Conservation (phyloP, 2,888 invertebrate species). For the Xestoiulus laeticollis region DNA sequence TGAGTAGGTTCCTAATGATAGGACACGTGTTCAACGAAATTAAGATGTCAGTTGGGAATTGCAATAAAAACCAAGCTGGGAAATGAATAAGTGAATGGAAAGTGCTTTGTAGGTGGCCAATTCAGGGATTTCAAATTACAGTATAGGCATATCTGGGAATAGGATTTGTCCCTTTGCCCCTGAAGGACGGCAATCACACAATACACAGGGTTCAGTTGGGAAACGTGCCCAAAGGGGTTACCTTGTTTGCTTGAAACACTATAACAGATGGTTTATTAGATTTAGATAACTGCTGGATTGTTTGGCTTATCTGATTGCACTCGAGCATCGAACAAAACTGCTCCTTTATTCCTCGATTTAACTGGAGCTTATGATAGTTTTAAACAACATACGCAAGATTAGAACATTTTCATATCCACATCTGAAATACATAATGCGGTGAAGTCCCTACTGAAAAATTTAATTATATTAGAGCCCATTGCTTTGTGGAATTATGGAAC, state of each 20-base stretch:
- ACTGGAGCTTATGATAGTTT: too few species aligned
- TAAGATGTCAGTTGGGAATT: neutral
- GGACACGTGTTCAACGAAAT: neutral
- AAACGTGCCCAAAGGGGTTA: neutral
- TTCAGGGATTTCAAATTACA: neutral
- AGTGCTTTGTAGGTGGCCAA: neutral
- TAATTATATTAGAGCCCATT: too few species aligned
- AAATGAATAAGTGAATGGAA: neutral
- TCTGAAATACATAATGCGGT: too few species aligned
- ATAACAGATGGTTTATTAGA: neutral
- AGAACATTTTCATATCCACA: too few species aligned
- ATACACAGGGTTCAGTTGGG: neutral
- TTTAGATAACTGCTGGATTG: neutral
- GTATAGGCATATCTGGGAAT: neutral
- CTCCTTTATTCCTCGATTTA: neutral
- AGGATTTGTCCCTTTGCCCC: neutral
- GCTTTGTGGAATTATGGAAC: too few species aligned
- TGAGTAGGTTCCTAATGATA: neutral
- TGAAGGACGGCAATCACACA: neutral
- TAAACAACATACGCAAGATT: too few species aligned
- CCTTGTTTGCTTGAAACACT: neutral
- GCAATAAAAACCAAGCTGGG: neutral
- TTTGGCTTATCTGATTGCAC: neutral
- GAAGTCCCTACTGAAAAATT: too few species aligned
- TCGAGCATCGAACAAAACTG: neutral